Base-by-base conservation (phyloP, 2,113 vertebrate genomes). In the Solenodon paradoxus region DNA sequence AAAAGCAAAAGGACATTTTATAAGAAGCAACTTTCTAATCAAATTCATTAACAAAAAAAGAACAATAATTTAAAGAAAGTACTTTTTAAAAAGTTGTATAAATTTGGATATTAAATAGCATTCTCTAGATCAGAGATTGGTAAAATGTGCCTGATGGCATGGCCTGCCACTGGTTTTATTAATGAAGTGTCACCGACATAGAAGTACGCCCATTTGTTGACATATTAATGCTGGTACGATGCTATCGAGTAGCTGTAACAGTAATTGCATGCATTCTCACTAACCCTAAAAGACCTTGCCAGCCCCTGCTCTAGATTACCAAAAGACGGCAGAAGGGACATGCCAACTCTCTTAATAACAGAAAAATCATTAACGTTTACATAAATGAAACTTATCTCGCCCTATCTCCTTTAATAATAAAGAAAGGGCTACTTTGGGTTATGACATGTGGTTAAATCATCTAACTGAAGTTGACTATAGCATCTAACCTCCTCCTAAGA, bases 301-400 rank as follows among this genome's bases (percentile, higher is more conserved):
- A 28, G 47, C 38, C 57, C 61, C 59, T 91, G 17, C 69, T 59
- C 47, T 74, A 63, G 12, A 51, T 64, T 32, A 82, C 32, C 59
- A 63, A 82, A 81, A 90, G 7, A 57, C 32, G 19, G 11, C 24
- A 82, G 32, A 87, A 91, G 9, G 16, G 61, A 35, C 35, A 49
- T 35, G 24, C 51, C 2, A 82, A 45, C 69, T 86, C 17, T 64
- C 79, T 78, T 55, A 89, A 78, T 71, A 45, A 93, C 8, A 86
- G 74, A 92, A 92, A 94, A 88, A 92, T 68, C 12, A 77, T 28
- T 61, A 82, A 59, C 49, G 59, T 85, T 92, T n/a, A 92, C 80
- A 75, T 51, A 74, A 87, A 20, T 68, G 53, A 80, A 82, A 68
- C 91, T 63, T 78, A 77, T 71, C 55, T 82, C 88, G 83, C 12